A percentile compares a stretch with the other conserved stretches of the same genome.
phyloP scores from a whole-genome alignment of 2,113 vertebrate genomes.

The Pedionomus torquatus region DNA sequence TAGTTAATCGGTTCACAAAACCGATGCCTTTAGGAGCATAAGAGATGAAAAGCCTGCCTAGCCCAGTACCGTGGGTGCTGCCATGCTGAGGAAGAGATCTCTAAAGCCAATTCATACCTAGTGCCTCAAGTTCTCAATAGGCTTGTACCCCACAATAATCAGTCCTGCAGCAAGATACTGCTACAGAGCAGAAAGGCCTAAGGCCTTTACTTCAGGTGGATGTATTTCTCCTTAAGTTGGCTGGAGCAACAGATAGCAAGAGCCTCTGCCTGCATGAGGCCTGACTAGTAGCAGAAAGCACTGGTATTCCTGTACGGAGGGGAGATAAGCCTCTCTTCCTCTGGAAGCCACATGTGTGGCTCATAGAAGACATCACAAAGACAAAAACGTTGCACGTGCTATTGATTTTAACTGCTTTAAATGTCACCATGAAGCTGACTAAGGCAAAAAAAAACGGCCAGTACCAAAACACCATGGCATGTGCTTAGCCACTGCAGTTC shows the following conservation, averaged over 20 bases:
- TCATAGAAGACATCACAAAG: background rate
- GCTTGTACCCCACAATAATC: background rate
- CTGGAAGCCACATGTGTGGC: background rate
- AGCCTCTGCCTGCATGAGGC: rapidly evolving
- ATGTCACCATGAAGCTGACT: background rate
- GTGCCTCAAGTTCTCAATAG: background rate
- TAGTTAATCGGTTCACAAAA: background rate
- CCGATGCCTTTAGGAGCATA: background rate
- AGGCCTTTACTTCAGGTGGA: background rate
- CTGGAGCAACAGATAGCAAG: background rate
- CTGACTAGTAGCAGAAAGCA: background rate
- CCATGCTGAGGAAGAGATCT: background rate
- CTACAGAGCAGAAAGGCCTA: background rate
- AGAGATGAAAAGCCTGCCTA: background rate
- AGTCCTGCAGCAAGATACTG: background rate
- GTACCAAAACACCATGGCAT: background rate
- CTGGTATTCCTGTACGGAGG: background rate
- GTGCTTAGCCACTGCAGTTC: background rate
- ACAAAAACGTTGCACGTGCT: background rate
- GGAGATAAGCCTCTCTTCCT: background rate
- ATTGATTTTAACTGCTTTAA: background rate
- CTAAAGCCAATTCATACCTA: background rate
- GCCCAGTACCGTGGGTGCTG: background rate
- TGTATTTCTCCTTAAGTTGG: background rate
- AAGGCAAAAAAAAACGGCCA: background rate